phyloP scores from a whole-genome alignment of 2,888 invertebrate genomes.

The Ichneumon xanthorius region DNA sequence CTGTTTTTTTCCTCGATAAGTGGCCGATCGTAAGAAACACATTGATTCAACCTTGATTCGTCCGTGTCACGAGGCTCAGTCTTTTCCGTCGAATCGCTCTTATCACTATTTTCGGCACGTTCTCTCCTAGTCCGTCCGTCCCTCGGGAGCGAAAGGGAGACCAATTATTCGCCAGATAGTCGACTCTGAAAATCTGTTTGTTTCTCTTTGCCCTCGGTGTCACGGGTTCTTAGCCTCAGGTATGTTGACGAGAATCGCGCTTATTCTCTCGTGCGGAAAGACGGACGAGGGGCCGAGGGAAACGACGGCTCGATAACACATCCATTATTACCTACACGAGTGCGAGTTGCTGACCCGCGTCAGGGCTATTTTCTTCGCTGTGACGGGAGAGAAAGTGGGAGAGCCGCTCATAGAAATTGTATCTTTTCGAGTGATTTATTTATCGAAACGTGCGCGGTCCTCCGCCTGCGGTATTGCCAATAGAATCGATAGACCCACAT shows the following conservation, averaged over 20 bases:
- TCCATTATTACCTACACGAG: constrained; percentile 17
- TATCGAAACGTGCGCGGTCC: neutral
- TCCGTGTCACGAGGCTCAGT: neutral
- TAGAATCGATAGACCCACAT: neutral
- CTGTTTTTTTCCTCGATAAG: neutral
- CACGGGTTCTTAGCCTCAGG: neutral
- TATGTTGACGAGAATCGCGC: constrained; percentile 17
- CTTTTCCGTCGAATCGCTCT: neutral
- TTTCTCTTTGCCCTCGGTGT: neutral
- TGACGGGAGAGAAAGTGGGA: neutral
- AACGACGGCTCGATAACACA: constrained; percentile 10
- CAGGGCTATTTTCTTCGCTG: neutral
- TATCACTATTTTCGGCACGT: constrained; percentile 20
- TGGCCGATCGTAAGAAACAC: neutral
- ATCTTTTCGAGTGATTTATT: neutral
- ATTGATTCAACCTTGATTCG: neutral
- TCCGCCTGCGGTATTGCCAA: neutral
- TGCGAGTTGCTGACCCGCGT: neutral
- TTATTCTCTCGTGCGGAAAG: constrained; percentile 3
- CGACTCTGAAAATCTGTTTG: neutral
- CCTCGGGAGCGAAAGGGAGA: neutral
- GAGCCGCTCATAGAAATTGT: neutral
- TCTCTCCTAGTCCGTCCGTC: neutral
- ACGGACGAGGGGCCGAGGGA: neutral
- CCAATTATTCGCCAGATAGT: constrained; percentile 4